Base-by-base conservation (phyloP, 1,140 invertebrate genomes). In the Cylas formicarius region DNA sequence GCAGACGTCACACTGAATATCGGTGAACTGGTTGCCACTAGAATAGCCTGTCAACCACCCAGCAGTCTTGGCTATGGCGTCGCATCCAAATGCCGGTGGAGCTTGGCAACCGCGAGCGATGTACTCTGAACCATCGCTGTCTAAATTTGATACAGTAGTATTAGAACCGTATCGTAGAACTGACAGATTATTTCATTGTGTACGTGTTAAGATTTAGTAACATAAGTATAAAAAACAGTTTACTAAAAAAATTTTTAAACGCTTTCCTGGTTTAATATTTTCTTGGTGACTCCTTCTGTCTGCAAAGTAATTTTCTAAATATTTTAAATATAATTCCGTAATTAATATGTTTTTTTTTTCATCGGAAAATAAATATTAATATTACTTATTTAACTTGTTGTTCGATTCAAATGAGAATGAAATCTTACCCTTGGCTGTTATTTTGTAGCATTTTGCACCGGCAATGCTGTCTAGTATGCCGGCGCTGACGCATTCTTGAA, bases 21-120 rank as follows among this genome's bases (percentile, higher is more conserved):
- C 27, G 8, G n/a, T n/a, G n/a, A n/a, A n/a, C 7, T 44, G n/a
- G 34, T 43, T 55, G 19, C 29, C 42, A 20, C 39, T 49, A 10
- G 40, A 36, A 3, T 13, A 19, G 18, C 35, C 47, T 4, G 41
- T 29, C 2, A 53, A 9, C 47, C 47, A 53, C 2, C 47, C 44
- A 9, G 52, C 53, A 60, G 66, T 63, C 36, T 67, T 63, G 34
- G 68, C 67, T 13, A 60, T 49, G 0, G 66, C 57, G 2, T 58
- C 41, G 22, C 65, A 61, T 2, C 61, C 47, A 0, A 67, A 44
- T 16, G 65, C 29, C 42, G 9, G 65, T 42, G 17, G 22, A 23
- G 26, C 52, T 10, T 67, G 51, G 52, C 66, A 70, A 6, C 57
- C 52, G 4, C 60, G 60, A 39, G 68, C 68, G 48, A 65, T 69